Evolutionary conservation across 2,888 invertebrate genomes (phyloP).

Genomic region (Cheilosia soror): DNA sequence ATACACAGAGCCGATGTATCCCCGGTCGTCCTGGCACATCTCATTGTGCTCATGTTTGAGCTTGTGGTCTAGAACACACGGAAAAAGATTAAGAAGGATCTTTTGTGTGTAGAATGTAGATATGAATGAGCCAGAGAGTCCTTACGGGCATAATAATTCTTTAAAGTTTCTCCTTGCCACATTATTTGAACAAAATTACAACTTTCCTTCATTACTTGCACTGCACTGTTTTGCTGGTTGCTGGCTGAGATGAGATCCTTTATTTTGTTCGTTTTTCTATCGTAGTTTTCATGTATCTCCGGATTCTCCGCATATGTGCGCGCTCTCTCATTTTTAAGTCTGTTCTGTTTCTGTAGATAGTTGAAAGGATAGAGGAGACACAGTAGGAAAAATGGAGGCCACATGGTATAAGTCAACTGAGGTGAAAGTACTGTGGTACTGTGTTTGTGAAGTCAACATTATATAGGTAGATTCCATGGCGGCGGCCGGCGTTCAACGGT

Average conservation of each 20-base stretch:
- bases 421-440: constrained; percentile 52
- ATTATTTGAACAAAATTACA: constrained; percentile 73
- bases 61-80: not conserved
- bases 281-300: constrained; percentile 2
- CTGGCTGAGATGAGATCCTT: constrained; percentile 15
- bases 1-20: constrained; percentile 1
- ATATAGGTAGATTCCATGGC: not conserved
- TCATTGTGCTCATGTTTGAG: constrained; percentile 23
- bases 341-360: constrained; percentile 4
- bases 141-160: constrained; percentile 70
- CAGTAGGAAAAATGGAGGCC: constrained; percentile 4
- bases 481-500: constrained; percentile 2
- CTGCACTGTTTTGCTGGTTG: constrained; percentile 6
- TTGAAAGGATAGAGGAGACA: not conserved
- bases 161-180: constrained; percentile 66
- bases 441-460: constrained; percentile 43
- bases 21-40: not conserved
- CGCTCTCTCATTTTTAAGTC: constrained; percentile 23
- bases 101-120: not conserved
- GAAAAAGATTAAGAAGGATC: constrained; percentile 22
- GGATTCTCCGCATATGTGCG: not conserved
- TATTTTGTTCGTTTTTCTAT: constrained; percentile 13
- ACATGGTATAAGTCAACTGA: constrained; percentile 44
- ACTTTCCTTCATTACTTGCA: constrained; percentile 68
- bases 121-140: constrained; percentile 10